These are phyloP conservation scores for Pectinophora gossypiella DNA, from an alignment of 1,140 invertebrate genomes.

Conservation along the genomic window DNA sequence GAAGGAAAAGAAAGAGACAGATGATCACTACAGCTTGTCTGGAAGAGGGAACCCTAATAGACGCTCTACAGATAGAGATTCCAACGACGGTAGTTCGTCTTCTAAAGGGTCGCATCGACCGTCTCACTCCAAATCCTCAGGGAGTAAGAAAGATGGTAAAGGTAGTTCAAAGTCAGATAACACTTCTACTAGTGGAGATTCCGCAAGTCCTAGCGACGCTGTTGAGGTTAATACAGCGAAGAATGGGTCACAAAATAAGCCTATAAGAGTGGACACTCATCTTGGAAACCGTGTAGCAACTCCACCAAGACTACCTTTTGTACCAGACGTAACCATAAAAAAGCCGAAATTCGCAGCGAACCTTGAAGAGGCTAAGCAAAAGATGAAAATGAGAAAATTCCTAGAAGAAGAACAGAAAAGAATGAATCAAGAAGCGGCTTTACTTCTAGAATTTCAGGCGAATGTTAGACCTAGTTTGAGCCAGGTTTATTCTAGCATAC, in stretches of 20 bases:
- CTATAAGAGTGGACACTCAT: constrained; percentile 52
- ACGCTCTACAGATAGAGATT: constrained; percentile 77
- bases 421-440: constrained; percentile 71
- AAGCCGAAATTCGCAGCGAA: constrained; percentile 80
- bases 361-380: constrained; percentile 76
- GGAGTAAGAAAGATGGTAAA: constrained; percentile 53
- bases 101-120: constrained; percentile 60
- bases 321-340: constrained; percentile 58
- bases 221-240: constrained; percentile 37
- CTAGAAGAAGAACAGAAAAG: constrained; percentile 76
- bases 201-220: constrained; percentile 64
- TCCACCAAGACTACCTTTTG: constrained; percentile 44
- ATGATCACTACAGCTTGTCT: constrained; percentile 76
- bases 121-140: constrained; percentile 48
- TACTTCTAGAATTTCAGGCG: constrained; percentile 66
- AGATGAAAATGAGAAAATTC: constrained; percentile 80
- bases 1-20: constrained; percentile 68
- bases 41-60: constrained; percentile 65
- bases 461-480: constrained; percentile 66
- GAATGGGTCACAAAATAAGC: constrained; percentile 33
- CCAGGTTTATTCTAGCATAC: constrained; percentile 63
- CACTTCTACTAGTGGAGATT: constrained; percentile 59
- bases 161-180: constrained; percentile 62
- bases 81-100: constrained; percentile 75
- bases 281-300: constrained; percentile 46